Percentiles rank a stretch among this genome's conserved stretches.
Conservation (phyloP, 64 coral and sea anemone genomes). For the Pocillopora damicornis region DNA sequence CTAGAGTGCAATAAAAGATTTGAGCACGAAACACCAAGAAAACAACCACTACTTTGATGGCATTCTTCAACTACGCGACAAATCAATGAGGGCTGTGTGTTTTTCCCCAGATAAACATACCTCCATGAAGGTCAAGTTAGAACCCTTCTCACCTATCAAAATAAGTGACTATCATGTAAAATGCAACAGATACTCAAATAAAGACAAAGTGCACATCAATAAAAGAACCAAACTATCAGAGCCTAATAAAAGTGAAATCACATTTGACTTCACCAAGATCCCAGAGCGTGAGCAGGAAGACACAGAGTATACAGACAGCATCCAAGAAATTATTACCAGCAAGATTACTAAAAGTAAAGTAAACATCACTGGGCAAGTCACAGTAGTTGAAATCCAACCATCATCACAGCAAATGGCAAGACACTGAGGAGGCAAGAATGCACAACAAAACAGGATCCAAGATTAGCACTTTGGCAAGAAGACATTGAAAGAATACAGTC, state of each 20-base stretch:
- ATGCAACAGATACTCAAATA: conserved; percentile 41
- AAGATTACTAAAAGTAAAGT: conserved; percentile 62
- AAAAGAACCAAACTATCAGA: conserved; percentile 62
- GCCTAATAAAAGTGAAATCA: conserved; percentile 53
- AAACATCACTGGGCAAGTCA: conserved; percentile 60
- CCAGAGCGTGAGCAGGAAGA: conserved; percentile 32
- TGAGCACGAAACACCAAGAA: background rate
- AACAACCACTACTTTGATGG: conserved; percentile 56
- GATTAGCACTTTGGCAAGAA: conserved; percentile 69
- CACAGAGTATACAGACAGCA: conserved; percentile 40
- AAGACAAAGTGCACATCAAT: conserved; percentile 72
- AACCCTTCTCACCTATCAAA: conserved; percentile 60
- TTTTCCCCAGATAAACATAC: conserved; percentile 60
- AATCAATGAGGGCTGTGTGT: conserved; percentile 62
- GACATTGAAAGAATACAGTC: conserved; percentile 54
- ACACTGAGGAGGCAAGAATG: conserved; percentile 52
- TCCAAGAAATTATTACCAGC: conserved; percentile 55
- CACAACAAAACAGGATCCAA: conserved; percentile 61
- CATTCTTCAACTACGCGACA: conserved; percentile 43
- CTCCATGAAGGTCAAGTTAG: conserved; percentile 46
- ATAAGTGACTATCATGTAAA: conserved; percentile 51
- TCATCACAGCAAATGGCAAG: conserved; percentile 52
- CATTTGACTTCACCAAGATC: conserved; percentile 53
- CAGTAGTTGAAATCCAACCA: conserved; percentile 43
- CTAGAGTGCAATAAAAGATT: too few relatives aligned